Evolutionary conservation across 1,140 invertebrate genomes (phyloP).

Genomic region (Calliphora vicina): DNA sequence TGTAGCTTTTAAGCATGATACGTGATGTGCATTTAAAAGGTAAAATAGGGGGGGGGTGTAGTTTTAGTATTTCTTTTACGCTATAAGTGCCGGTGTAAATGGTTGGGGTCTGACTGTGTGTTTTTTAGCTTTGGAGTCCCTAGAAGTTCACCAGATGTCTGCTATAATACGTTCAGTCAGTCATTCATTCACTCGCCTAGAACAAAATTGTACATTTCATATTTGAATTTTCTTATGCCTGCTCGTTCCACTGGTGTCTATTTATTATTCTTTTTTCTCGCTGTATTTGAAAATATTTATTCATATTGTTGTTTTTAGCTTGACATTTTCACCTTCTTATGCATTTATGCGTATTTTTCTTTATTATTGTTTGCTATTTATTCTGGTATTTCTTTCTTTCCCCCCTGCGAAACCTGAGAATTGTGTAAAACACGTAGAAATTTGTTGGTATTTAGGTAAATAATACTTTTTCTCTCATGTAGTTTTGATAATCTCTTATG

Average conservation of each 20-base stretch:
- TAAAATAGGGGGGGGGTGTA: background rate
- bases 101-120: background rate
- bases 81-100: too few relatives aligned
- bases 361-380: background rate
- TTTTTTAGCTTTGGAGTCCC: background rate
- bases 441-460: slow-evolving; percentile 1
- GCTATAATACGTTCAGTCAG: background rate
- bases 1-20: background rate
- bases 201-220: too few relatives aligned
- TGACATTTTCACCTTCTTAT: background rate
- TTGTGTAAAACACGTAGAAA: background rate
- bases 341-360: background rate
- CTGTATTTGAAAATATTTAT: background rate
- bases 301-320: background rate
- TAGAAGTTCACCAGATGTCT: slow-evolving; percentile 1
- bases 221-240: background rate
- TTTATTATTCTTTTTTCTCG: background rate
- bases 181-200: background rate
- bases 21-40: background rate
- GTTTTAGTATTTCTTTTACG: background rate
- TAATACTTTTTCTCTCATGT: background rate
- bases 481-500: background rate
- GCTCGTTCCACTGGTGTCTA: background rate
- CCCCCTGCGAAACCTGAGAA: background rate
- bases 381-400: background rate